Conservation (phyloP, 2,113 vertebrate genomes). For the Urocitellus parryii region DNA sequence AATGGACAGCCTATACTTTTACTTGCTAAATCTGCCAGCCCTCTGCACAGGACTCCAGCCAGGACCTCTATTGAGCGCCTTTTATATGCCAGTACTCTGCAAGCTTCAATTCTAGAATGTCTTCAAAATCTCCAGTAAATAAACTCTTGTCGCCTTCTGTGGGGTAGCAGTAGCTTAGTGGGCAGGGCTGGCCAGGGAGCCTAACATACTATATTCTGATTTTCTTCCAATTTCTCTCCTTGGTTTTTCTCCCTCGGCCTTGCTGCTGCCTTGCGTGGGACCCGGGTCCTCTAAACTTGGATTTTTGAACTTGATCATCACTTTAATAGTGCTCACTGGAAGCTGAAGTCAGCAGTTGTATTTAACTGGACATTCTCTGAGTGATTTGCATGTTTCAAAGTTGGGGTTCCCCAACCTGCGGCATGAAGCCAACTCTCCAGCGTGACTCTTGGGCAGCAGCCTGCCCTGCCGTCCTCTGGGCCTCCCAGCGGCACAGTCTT, state of each 20-base stretch:
- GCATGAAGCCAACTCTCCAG: too few species aligned
- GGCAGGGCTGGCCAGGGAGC: not conserved
- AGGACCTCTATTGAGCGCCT: too few species aligned
- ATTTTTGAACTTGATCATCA: not conserved
- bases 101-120: too few species aligned
- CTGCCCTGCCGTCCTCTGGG: too few species aligned
- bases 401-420: accelerated
- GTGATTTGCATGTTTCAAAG: not conserved
- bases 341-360: not conserved
- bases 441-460: not conserved
- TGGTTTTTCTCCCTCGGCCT: not conserved
- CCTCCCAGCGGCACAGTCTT: too few species aligned
- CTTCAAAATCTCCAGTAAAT: too few species aligned
- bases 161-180: not conserved
- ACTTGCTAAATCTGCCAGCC: too few species aligned
- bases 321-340: not conserved
- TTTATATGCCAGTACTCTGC: too few species aligned
- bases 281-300: not conserved
- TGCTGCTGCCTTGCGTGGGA: not conserved
- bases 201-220: not conserved
- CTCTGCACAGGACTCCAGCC: too few species aligned
- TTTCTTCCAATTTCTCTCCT: not conserved
- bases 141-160: not conserved
- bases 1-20: too few species aligned
- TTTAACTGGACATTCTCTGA: not conserved